Percentiles rank a stretch among this genome's conserved stretches.
phyloP scores from a whole-genome alignment of 2,888 invertebrate species.

The Parasteatoda lunata region DNA sequence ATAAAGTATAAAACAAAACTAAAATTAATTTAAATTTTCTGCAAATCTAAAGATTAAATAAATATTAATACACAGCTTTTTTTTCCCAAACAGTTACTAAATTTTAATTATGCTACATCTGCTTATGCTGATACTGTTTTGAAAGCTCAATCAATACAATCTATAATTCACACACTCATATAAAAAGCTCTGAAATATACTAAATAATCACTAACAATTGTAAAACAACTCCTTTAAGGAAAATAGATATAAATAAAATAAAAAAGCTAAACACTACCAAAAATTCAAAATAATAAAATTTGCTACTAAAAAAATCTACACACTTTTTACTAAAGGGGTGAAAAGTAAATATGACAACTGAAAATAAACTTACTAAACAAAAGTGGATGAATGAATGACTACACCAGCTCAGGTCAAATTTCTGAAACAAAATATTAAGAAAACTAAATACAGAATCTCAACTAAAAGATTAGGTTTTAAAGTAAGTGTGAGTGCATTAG shows the following conservation, averaged over 20 bases:
- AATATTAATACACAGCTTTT: no score
- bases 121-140: no score
- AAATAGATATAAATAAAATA: background rate
- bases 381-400: slow-evolving; percentile 25
- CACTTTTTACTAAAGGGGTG: background rate
- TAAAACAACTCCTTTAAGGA: background rate
- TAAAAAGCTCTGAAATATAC: no score
- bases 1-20: no score
- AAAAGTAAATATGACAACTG: slow-evolving; percentile 60
- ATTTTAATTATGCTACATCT: no score
- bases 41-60: no score
- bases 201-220: no score
- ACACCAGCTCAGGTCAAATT: slow-evolving; percentile 27
- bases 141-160: no score
- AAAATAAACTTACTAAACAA: slow-evolving; percentile 55
- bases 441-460: background rate
- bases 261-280: background rate
- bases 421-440: slow-evolving; percentile 45
- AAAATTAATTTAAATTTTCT: no score
- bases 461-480: background rate
- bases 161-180: no score
- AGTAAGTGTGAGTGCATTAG: background rate
- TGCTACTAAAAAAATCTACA: no score
- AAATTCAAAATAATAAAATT: background rate
- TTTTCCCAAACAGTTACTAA: no score